These are phyloP conservation scores for Gymnothorax javanicus DNA, from an alignment of 2,797 vertebrate species.

Conservation along the genomic window DNA sequence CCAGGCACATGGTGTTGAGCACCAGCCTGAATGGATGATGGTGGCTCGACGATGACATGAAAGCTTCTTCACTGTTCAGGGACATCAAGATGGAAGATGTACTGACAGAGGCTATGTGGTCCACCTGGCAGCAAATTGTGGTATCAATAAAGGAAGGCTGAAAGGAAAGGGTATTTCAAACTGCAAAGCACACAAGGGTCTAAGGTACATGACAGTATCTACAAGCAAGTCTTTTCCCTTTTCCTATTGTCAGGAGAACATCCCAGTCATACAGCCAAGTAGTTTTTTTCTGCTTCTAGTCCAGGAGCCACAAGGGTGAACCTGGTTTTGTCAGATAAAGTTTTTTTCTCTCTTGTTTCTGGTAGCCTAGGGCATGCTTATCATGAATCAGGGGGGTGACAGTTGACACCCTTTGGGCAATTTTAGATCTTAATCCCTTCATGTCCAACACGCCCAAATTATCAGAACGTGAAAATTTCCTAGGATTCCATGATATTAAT, in stretches of 20 bases:
- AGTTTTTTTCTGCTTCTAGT: no score
- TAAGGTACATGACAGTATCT: neutral
- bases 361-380: no score
- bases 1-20: constrained; percentile 28
- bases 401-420: no score
- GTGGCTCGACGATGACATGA: constrained; percentile 12
- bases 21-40: neutral
- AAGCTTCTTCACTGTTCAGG: neutral
- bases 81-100: neutral
- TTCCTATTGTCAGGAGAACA: neutral
- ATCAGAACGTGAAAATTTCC: no score
- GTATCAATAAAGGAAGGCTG: neutral
- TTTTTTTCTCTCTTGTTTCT: no score
- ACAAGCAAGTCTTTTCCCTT: neutral
- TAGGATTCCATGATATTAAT: no score
- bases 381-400: no score
- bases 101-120: neutral
- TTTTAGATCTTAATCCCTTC: no score
- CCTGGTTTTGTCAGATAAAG: no score
- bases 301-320: no score
- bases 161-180: neutral
- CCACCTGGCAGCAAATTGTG: constrained; percentile 2
- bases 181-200: neutral
- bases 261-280: no score
- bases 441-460: no score